Evolutionary conservation across 1,140 invertebrate genomes (phyloP).

Genomic region (Oppia nitens): DNA sequence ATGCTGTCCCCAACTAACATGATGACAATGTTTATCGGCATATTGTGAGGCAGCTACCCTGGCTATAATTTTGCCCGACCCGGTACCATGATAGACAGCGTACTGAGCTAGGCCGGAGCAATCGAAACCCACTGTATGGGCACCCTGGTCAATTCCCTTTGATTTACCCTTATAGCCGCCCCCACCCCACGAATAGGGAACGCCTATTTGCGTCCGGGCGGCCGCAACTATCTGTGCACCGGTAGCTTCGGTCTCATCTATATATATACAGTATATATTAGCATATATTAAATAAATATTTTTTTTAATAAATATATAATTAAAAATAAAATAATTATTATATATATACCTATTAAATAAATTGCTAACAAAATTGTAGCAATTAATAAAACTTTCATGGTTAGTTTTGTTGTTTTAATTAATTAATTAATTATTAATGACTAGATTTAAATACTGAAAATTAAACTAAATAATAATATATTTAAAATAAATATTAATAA

Average conservation of each 20-base stretch:
- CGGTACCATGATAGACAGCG: background rate
- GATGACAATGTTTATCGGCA: background rate
- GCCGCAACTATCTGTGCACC: background rate
- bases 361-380: no score
- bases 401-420: no score
- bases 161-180: background rate
- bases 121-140: constrained; percentile 6
- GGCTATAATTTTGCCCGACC: background rate
- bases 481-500: no score
- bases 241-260: background rate
- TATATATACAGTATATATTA: background rate
- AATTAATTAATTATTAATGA: no score
- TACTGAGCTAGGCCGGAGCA: background rate
- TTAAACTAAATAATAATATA: no score
- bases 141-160: constrained; percentile 1
- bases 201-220: constrained; percentile 5
- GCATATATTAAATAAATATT: no score
- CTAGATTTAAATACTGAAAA: no score
- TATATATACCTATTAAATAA: no score
- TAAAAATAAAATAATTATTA: no score
- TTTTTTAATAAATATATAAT: no score
- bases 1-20: background rate
- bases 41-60: background rate
- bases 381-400: no score
- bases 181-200: constrained; percentile 12